These are phyloP conservation scores for Tetranychus cinnabarinus DNA, from an alignment of 1,140 invertebrate genomes.

Conservation along the genomic window DNA sequence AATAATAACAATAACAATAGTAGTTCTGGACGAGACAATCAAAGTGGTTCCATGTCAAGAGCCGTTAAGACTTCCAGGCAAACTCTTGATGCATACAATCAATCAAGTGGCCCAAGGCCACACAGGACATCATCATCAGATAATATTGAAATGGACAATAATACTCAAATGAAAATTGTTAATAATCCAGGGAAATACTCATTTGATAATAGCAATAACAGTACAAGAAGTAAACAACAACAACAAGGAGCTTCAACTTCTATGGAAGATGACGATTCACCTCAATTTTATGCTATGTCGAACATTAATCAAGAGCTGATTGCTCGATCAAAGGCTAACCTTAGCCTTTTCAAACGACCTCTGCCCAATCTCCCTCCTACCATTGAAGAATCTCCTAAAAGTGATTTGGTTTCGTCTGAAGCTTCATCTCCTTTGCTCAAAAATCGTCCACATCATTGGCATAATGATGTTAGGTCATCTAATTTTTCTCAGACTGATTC, in stretches of 20 bases:
- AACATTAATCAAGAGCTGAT: background rate
- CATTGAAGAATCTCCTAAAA: slow-evolving; percentile 2
- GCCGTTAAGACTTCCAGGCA: background rate
- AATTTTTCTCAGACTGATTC: background rate
- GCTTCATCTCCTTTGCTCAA: background rate
- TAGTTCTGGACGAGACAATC: background rate
- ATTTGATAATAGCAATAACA: background rate
- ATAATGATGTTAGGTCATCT: background rate
- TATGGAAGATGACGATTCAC: too few species aligned
- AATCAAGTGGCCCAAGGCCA: too few species aligned
- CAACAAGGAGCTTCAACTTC: too few species aligned
- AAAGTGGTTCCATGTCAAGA: background rate
- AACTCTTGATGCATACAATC: background rate
- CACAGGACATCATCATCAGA: too few species aligned
- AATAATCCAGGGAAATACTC: background rate
- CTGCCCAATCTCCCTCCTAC: background rate
- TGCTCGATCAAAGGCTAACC: background rate
- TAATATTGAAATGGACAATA: background rate
- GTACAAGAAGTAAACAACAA: background rate
- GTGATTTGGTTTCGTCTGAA: background rate
- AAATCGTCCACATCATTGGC: background rate
- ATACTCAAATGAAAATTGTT: background rate
- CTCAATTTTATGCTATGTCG: background rate
- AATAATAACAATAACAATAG: background rate
- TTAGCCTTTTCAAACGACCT: background rate